phyloP scores from a whole-genome alignment of 2,113 vertebrate species.

The Charadrius vociferus region DNA sequence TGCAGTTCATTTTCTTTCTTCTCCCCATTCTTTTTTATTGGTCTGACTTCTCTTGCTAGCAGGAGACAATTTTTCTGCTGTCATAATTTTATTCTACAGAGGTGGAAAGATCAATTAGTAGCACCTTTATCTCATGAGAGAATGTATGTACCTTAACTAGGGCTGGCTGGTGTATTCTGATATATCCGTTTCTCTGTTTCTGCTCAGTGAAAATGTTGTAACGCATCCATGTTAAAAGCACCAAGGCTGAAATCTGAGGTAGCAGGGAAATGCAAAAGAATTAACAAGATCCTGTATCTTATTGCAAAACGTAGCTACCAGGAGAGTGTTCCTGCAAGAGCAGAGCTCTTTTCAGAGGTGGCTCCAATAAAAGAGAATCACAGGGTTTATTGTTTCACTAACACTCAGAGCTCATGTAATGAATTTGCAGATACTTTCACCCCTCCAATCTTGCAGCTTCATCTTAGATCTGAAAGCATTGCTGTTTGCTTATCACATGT shows the following conservation, averaged over 20 bases:
- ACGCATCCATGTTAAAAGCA: not conserved
- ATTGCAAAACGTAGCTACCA: not conserved
- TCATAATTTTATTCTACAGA: slow-evolving; percentile 19
- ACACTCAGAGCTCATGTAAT: not conserved
- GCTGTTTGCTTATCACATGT: not conserved
- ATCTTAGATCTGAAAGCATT: not conserved
- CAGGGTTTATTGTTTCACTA: not conserved
- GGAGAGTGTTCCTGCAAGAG: not conserved
- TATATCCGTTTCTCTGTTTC: not conserved
- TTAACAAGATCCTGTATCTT: not conserved
- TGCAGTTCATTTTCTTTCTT: not conserved
- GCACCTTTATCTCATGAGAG: slow-evolving; percentile 2
- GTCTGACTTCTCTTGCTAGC: not conserved
- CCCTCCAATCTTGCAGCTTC: not conserved
- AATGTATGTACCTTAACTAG: not conserved
- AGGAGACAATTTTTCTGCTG: slow-evolving; percentile 28
- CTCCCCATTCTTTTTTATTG: not conserved
- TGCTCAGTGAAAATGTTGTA: not conserved
- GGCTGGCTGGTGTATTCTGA: not conserved
- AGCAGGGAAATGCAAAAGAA: not conserved
- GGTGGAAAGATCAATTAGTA: slow-evolving; percentile 27
- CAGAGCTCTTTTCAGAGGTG: not conserved
- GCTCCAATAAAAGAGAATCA: not conserved
- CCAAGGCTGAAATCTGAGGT: not conserved
- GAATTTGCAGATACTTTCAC: not conserved